A percentile compares a stretch with the other conserved stretches of the same genome.
These are phyloP conservation scores for Misgurnus anguillicaudatus DNA, from an alignment of 2,113 vertebrate genomes.

Conservation along the genomic window DNA sequence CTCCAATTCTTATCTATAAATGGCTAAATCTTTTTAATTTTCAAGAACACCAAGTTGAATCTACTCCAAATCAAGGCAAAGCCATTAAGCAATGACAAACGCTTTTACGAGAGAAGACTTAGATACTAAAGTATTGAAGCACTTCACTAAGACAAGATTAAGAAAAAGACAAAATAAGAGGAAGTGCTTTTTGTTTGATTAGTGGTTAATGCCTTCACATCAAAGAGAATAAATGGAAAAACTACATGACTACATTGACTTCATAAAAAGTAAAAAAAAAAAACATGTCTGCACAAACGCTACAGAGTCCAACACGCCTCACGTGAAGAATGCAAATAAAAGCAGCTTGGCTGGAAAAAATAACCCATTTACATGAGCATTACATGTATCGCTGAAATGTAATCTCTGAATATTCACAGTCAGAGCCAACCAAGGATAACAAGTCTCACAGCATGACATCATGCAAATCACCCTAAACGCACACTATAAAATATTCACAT, in stretches of 20 bases:
- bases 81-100: background rate
- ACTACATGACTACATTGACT: no score
- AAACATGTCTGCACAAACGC: no score
- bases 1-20: background rate
- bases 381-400: conserved; percentile 13
- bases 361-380: conserved; percentile 29
- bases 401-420: conserved; percentile 47
- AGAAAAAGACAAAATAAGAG: no score
- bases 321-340: no score
- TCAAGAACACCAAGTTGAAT: conserved; percentile 1
- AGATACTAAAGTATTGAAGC: background rate
- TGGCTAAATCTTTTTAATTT: background rate
- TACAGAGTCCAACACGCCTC: no score
- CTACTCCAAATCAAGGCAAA: background rate
- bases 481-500: conserved; percentile 24
- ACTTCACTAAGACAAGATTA: background rate
- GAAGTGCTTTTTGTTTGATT: no score
- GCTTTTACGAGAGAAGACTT: background rate
- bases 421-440: conserved; percentile 35
- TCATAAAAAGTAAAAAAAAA: no score
- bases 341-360: no score
- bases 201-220: no score
- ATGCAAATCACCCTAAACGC: conserved; percentile 34
- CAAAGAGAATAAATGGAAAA: background rate
- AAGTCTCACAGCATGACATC: conserved; percentile 34